Conservation (phyloP, 2,797 vertebrate species). For the Trematomus bernacchii region DNA sequence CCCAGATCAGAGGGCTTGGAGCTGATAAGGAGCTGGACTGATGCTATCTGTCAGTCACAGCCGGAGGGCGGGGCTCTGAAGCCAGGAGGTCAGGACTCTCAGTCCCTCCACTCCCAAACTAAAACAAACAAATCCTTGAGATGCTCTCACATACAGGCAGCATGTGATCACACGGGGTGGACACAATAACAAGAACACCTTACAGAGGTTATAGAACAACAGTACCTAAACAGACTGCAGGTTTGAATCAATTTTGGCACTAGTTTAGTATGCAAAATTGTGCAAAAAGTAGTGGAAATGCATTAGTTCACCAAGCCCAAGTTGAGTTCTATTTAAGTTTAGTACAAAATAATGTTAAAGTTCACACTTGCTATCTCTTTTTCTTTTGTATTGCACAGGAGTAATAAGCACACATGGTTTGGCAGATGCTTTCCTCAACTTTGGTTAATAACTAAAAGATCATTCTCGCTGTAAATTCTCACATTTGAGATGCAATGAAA, state of each 20-base stretch:
- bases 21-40: slow-evolving; percentile 82
- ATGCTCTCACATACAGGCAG: slow-evolving; percentile 51
- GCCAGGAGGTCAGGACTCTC: slow-evolving; percentile 70
- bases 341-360: background rate
- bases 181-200: slow-evolving; percentile 37
- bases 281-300: too few relatives aligned
- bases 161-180: slow-evolving; percentile 14
- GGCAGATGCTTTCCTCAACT: background rate
- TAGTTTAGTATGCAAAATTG: too few relatives aligned
- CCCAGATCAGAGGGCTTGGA: slow-evolving; percentile 72
- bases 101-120: slow-evolving; percentile 73
- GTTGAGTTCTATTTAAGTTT: background rate
- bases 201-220: background rate
- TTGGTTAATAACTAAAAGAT: too few relatives aligned
- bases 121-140: slow-evolving; percentile 73
- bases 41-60: slow-evolving; percentile 86
- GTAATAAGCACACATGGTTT: background rate
- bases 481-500: too few relatives aligned
- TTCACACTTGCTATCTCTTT: slow-evolving; percentile 1
- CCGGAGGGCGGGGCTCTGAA: slow-evolving; percentile 72
- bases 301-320: too few relatives aligned
- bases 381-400: background rate
- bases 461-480: too few relatives aligned
- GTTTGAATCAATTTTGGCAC: too few relatives aligned
- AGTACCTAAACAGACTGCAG: background rate